Evolutionary conservation across 1,140 invertebrate species (phyloP).

Genomic region (Calycopis cecrops): DNA sequence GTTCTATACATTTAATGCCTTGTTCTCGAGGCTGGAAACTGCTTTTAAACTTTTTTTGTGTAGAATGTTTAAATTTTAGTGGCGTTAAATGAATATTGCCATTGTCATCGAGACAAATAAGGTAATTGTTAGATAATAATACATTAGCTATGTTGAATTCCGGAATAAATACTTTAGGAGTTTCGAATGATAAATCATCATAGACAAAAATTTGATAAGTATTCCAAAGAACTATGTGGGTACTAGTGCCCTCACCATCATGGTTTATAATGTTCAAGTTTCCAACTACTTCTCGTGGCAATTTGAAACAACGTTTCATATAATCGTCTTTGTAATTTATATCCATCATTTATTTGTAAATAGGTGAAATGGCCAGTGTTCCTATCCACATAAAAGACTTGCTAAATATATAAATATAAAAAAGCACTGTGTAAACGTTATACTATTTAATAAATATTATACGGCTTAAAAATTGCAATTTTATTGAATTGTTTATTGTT

Average conservation of each 20-base stretch:
- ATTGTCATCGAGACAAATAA: constrained; percentile 42
- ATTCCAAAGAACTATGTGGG: constrained; percentile 44
- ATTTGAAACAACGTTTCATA: constrained; percentile 31
- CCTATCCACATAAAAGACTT: too few relatives aligned
- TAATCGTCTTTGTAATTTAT: constrained; percentile 25
- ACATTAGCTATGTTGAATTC: constrained; percentile 39
- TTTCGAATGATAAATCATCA: constrained; percentile 36
- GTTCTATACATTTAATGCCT: constrained; percentile 25
- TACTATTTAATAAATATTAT: too few relatives aligned
- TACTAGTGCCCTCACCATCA: constrained; percentile 18
- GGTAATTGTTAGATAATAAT: constrained; percentile 37
- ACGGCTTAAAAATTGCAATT: too few relatives aligned
- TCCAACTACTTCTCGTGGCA: constrained; percentile 26
- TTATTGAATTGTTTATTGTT: too few relatives aligned
- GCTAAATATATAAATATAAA: too few relatives aligned
- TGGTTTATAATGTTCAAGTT: constrained; percentile 41
- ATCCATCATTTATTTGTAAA: constrained; percentile 14
- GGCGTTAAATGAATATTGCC: constrained; percentile 38
- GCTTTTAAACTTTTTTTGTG: constrained; percentile 37
- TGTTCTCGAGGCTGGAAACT: constrained; percentile 34
- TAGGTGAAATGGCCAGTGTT: background rate
- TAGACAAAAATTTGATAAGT: constrained; percentile 56
- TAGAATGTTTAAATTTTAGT: constrained; percentile 45
- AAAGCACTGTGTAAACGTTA: too few relatives aligned
- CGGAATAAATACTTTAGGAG: constrained; percentile 29